Evolutionary conservation across 2,888 invertebrate species (phyloP).

Genomic region (Stenodema calcarata): DNA sequence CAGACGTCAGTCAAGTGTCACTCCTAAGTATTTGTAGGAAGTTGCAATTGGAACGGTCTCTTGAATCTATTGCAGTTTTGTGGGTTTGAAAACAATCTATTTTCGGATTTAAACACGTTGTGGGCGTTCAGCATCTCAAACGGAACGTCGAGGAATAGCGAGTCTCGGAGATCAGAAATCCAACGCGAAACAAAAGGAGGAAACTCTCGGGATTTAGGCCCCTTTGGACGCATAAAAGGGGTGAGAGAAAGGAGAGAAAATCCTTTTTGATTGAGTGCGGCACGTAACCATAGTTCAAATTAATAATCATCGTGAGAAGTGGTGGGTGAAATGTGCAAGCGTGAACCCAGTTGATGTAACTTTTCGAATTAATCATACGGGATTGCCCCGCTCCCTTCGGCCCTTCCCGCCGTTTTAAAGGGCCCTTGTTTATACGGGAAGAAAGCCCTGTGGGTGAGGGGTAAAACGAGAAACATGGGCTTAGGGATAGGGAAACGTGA

Average conservation of each 20-base stretch:
- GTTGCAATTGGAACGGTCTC: too few species aligned
- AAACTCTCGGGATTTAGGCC: not conserved
- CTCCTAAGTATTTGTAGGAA: too few species aligned
- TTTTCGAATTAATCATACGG: conserved; percentile 38
- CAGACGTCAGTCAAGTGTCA: too few species aligned
- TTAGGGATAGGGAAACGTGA: not conserved
- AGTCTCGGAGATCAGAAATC: not conserved
- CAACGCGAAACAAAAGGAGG: not conserved
- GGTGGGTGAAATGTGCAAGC: not conserved
- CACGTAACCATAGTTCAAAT: not conserved
- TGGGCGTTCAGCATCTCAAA: too few species aligned
- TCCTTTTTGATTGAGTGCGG: not conserved
- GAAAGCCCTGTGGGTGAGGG: not conserved
- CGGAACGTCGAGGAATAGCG: too few species aligned
- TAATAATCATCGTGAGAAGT: not conserved
- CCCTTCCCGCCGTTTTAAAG: conserved; percentile 10
- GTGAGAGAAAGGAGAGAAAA: not conserved
- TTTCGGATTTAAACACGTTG: too few species aligned
- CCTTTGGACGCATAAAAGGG: not conserved
- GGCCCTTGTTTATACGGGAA: conserved; percentile 4
- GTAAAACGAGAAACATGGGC: not conserved
- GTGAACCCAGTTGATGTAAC: conserved; percentile 27
- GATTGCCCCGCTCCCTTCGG: not conserved
- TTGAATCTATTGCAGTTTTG: too few species aligned
- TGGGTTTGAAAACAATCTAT: too few species aligned